phyloP scores from a whole-genome alignment of 1,140 invertebrate genomes.

The Ceratina calcarata region DNA sequence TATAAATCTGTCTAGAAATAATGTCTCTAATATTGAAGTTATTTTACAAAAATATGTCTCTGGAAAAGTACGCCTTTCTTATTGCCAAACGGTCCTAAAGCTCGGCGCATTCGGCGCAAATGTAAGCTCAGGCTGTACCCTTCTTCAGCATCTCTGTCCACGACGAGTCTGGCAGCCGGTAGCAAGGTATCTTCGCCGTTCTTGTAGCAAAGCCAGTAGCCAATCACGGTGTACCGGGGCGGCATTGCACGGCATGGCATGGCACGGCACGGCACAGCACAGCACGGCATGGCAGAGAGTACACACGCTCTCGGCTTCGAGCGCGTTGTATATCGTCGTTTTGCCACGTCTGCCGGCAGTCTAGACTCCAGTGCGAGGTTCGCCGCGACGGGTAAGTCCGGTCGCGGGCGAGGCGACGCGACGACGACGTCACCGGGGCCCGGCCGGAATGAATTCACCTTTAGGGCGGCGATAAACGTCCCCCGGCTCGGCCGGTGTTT shows the following conservation, averaged over 20 bases:
- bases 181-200: slow-evolving; percentile 42
- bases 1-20: too few species aligned
- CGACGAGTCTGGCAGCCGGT: slow-evolving; percentile 32
- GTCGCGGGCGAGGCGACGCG: slow-evolving; percentile 10
- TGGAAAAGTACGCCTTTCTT: too few species aligned
- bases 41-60: too few species aligned
- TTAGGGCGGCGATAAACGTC: slow-evolving; percentile 62
- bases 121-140: neutral
- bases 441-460: slow-evolving; percentile 61
- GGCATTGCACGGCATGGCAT: neutral
- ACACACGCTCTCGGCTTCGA: slow-evolving; percentile 31
- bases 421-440: slow-evolving; percentile 62
- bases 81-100: too few species aligned
- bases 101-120: neutral
- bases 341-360: slow-evolving; percentile 75
- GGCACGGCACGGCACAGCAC: too few species aligned
- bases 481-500: slow-evolving; percentile 46
- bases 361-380: slow-evolving; percentile 67
- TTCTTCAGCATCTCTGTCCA: slow-evolving; percentile 7
- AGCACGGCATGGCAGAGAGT: slow-evolving; percentile 23
- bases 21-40: too few species aligned
- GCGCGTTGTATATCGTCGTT: slow-evolving; percentile 69
- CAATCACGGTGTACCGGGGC: slow-evolving; percentile 40
- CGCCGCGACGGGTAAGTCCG: neutral
- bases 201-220: slow-evolving; percentile 45